These are phyloP conservation scores for Temnothorax nylanderi DNA, from an alignment of 1,140 invertebrate species.

Conservation along the genomic window DNA sequence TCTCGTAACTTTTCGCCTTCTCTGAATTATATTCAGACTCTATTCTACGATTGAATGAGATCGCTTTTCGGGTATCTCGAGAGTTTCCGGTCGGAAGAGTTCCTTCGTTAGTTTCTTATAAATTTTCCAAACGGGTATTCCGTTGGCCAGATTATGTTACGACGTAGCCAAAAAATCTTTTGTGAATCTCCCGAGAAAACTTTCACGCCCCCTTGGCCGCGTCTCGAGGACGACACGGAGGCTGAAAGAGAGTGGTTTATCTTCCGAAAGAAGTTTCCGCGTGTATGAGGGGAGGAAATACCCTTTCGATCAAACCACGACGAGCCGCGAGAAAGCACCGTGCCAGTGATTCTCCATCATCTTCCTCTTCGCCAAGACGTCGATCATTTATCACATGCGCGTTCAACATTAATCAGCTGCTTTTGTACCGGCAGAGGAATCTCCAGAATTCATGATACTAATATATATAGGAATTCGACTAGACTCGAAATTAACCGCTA, in stretches of 20 bases:
- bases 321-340: slow-evolving; percentile 62
- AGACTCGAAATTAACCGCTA: slow-evolving; percentile 15
- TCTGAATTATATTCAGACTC: slow-evolving; percentile 1
- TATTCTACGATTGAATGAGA: slow-evolving; percentile 25
- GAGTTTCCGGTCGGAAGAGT: slow-evolving; percentile 10
- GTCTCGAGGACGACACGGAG: background rate
- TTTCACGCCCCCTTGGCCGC: slow-evolving; percentile 49
- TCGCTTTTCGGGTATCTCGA: slow-evolving; percentile 23
- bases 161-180: slow-evolving; percentile 66
- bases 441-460: slow-evolving; percentile 32
- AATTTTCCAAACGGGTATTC: slow-evolving; percentile 44
- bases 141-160: slow-evolving; percentile 55
- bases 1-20: background rate
- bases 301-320: slow-evolving; percentile 72
- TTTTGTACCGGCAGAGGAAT: slow-evolving; percentile 14
- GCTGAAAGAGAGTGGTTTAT: slow-evolving; percentile 68
- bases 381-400: slow-evolving; percentile 47
- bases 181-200: slow-evolving; percentile 70
- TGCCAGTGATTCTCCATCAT: slow-evolving; percentile 37
- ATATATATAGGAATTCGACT: slow-evolving; percentile 17
- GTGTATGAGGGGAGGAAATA: slow-evolving; percentile 67
- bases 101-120: slow-evolving; percentile 45
- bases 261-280: slow-evolving; percentile 71
- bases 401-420: slow-evolving; percentile 53
- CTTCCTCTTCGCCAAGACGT: slow-evolving; percentile 54